phyloP scores from a whole-genome alignment of 2,113 vertebrate genomes.

The Xenopus borealis region DNA sequence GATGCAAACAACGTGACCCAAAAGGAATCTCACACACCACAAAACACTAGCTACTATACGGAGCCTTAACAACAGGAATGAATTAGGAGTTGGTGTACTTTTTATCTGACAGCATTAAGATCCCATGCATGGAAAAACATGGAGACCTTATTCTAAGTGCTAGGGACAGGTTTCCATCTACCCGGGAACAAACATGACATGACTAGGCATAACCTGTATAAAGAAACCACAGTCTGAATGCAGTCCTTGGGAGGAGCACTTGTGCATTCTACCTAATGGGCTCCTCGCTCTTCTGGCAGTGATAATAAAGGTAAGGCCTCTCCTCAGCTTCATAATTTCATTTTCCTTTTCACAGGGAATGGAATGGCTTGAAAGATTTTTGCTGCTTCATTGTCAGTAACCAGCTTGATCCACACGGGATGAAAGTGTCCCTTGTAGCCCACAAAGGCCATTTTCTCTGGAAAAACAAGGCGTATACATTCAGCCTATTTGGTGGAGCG shows the following conservation, averaged over 20 bases:
- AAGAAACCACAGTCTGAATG: constrained; percentile 5
- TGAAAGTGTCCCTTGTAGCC: constrained; percentile 81
- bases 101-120: not conserved
- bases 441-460: constrained; percentile 76
- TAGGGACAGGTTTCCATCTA: constrained; percentile 12
- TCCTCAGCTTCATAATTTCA: constrained; percentile 73
- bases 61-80: not conserved
- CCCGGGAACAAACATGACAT: not conserved
- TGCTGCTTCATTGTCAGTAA: constrained; percentile 65
- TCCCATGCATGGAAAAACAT: not conserved
- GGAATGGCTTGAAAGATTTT: constrained; percentile 82
- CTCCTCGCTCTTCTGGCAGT: constrained; percentile 28
- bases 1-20: constrained; percentile 32
- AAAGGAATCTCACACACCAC: constrained; percentile 6
- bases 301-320: constrained; percentile 44
- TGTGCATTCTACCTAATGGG: constrained; percentile 46
- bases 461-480: constrained; percentile 21
- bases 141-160: constrained; percentile 10
- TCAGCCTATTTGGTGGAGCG: not conserved
- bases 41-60: not conserved
- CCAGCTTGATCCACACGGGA: constrained; percentile 76
- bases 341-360: constrained; percentile 76
- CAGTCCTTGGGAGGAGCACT: constrained; percentile 17
- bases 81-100: not conserved
- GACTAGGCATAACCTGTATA: not conserved